Evolutionary conservation across 2,113 vertebrate genomes (phyloP).

Genomic region (Sardina pilchardus): DNA sequence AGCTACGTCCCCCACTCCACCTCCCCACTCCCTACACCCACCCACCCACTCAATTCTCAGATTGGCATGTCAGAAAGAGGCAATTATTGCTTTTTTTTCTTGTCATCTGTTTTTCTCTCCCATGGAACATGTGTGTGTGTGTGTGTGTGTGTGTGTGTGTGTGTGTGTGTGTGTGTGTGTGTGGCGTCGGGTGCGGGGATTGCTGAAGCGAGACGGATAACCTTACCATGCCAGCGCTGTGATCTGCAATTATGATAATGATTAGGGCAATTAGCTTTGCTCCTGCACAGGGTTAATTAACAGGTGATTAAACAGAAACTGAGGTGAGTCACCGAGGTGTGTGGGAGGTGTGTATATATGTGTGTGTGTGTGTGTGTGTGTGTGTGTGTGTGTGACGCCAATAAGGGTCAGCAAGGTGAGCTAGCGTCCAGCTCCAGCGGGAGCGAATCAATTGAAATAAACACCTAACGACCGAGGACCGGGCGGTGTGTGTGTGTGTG

Average conservation of each 20-base stretch:
- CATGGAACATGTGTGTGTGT: neutral
- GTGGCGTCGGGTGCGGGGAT: neutral
- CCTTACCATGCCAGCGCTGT: constrained; percentile 19
- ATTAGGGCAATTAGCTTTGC: constrained; percentile 36
- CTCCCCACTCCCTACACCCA: neutral
- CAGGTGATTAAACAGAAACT: constrained; percentile 28
- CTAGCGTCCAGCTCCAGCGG: neutral
- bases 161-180: neutral
- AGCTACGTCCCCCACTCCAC: too few species aligned
- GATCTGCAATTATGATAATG: constrained; percentile 43
- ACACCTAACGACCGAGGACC: neutral
- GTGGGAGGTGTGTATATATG: neutral
- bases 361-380: neutral
- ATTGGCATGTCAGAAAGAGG: neutral
- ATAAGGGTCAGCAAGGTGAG: neutral
- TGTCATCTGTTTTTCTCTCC: neutral
- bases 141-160: neutral
- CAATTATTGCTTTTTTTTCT: neutral
- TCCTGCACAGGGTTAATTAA: constrained; percentile 43
- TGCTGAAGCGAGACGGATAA: constrained; percentile 25
- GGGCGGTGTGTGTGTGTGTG: too few species aligned
- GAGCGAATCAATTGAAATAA: neutral
- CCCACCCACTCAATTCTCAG: neutral
- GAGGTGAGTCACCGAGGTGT: neutral
- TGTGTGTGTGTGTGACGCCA: neutral